Conservation (phyloP, 2,797 vertebrate genomes). For the Enteromius trimaculatus region DNA sequence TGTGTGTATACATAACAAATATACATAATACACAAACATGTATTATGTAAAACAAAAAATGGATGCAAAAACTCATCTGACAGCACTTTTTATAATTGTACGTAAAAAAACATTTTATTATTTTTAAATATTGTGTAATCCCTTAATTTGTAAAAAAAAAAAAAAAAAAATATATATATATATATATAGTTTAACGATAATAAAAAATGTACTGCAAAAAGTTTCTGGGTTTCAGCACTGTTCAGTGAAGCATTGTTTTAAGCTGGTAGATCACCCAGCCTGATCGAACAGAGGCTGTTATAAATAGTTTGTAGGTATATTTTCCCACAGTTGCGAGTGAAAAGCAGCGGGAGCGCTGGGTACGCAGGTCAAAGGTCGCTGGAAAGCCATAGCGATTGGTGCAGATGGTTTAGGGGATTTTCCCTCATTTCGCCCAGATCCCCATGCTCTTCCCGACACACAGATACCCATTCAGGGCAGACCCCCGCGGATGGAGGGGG, state of each 20-base stretch:
- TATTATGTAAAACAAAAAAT: no score
- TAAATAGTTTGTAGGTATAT: constrained; percentile 3
- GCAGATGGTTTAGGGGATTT: constrained; percentile 39
- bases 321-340: not conserved
- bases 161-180: no score
- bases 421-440: constrained; percentile 40
- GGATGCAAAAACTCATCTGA: no score
- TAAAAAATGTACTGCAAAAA: not conserved
- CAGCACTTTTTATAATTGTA: no score
- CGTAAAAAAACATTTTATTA: no score
- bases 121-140: no score
- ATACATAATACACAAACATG: no score
- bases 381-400: constrained; percentile 25
- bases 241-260: not conserved
- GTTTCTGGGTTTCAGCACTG: not conserved
- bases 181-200: not conserved
- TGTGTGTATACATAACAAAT: no score
- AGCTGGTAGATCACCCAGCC: no score
- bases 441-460: constrained; percentile 45
- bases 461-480: constrained; percentile 50
- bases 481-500: constrained; percentile 41
- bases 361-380: constrained; percentile 30
- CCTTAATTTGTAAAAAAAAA: no score
- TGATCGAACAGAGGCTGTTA: not conserved
- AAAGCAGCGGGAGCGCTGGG: not conserved